These are phyloP conservation scores for Benthosema pterotum DNA, from an alignment of 2,797 vertebrate genomes.

Conservation along the genomic window DNA sequence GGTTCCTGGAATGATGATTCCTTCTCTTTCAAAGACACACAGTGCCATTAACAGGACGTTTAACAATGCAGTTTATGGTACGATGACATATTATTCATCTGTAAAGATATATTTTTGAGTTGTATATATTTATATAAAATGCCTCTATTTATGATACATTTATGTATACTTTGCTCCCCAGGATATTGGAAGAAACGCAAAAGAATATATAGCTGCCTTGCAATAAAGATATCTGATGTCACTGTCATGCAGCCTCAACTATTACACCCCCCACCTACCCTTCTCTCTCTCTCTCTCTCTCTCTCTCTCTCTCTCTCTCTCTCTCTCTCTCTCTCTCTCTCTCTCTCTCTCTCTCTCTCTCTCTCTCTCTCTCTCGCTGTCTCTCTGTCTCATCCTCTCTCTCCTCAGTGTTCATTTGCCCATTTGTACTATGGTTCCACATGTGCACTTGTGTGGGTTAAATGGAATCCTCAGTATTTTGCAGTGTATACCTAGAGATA, in stretches of 20 bases:
- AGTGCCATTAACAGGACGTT: not conserved
- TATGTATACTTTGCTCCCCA: not conserved
- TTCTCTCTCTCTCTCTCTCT: conserved; percentile 8
- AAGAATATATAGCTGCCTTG: not conserved
- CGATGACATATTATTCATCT: not conserved
- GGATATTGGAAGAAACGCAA: conserved; percentile 19
- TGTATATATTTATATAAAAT: not conserved
- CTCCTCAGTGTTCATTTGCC: no score
- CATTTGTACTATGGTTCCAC: no score
- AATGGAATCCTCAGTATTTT: no score
- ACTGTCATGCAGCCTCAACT: conserved; percentile 12
- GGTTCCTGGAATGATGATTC: conserved; percentile 3
- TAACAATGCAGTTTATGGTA: not conserved
- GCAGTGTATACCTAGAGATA: conserved; percentile 14
- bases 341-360: conserved; percentile 1
- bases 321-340: not conserved
- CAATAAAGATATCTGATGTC: conserved; percentile 42
- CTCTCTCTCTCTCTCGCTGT: not conserved
- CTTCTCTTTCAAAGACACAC: conserved; percentile 20
- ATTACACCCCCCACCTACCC: no score
- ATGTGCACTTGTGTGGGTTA: no score
- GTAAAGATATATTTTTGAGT: not conserved
- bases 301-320: conserved; percentile 25
- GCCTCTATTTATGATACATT: not conserved
- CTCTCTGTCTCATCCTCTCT: not conserved